phyloP scores from a whole-genome alignment of 2,888 invertebrate species.

The Heterodera filipjevi region DNA sequence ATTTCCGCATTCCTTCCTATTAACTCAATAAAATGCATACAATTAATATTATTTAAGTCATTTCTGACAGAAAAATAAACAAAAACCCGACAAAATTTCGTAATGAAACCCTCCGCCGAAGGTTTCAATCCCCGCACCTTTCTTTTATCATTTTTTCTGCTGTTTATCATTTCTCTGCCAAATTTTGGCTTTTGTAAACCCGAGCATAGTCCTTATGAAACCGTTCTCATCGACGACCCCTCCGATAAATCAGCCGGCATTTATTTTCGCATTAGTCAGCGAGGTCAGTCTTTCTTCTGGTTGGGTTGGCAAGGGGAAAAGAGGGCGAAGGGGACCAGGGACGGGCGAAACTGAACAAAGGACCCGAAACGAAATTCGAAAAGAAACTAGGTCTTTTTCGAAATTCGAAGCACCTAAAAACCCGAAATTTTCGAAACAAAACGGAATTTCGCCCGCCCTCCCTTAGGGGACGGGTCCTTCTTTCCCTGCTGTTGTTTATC shows the following conservation, averaged over 20 bases:
- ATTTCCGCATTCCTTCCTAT: not conserved
- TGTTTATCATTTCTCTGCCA: not conserved
- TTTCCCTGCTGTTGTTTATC: too few species aligned
- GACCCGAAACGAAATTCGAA: too few species aligned
- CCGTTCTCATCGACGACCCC: conserved; percentile 40
- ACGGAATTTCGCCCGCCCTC: too few species aligned
- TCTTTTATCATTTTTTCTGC: not conserved
- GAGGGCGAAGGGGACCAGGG: not conserved
- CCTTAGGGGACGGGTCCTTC: too few species aligned
- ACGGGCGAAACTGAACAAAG: not conserved
- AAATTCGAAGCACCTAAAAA: too few species aligned
- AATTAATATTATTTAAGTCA: not conserved
- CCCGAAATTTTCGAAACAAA: too few species aligned
- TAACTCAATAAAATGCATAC: not conserved
- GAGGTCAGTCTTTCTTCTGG: conserved; percentile 32
- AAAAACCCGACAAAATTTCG: not conserved
- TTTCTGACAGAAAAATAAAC: not conserved
- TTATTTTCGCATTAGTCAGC: conserved; percentile 48
- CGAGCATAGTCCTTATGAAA: conserved; percentile 36
- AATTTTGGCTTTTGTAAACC: conserved; percentile 1
- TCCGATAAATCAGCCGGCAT: conserved; percentile 44
- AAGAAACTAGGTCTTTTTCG: too few species aligned
- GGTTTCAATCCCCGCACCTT: not conserved
- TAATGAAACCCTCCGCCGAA: conserved; percentile 1
- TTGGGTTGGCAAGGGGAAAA: too few species aligned